Evolutionary conservation across 2,888 invertebrate genomes (phyloP).

Genomic region (Drosophila koepferae): DNA sequence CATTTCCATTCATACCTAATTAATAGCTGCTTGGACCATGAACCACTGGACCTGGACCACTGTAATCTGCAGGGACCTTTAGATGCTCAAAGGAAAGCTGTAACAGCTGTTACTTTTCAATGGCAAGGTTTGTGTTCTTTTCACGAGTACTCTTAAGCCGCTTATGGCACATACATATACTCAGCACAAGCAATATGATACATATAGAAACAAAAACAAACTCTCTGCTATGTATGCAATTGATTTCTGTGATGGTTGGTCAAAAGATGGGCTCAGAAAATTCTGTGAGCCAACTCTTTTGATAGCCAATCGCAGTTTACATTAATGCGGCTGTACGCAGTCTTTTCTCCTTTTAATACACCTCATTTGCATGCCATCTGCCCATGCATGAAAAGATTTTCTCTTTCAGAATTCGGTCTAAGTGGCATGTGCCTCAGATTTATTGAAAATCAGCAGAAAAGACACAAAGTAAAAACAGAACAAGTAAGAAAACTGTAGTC

Average conservation of each 20-base stretch:
- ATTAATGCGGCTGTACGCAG: background rate
- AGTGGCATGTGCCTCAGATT: slow-evolving; percentile 30
- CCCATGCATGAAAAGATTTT: slow-evolving; percentile 30
- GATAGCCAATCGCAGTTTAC: background rate
- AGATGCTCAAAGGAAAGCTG: background rate
- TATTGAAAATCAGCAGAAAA: slow-evolving; percentile 25
- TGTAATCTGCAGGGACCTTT: slow-evolving; percentile 18
- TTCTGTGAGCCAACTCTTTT: slow-evolving; percentile 1
- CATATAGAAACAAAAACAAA: background rate
- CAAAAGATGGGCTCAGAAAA: slow-evolving; percentile 19
- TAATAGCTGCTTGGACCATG: background rate
- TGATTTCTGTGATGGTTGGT: slow-evolving; percentile 1
- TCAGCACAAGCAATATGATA: background rate
- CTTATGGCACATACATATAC: slow-evolving; percentile 26
- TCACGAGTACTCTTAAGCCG: slow-evolving; percentile 29
- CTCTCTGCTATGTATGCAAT: background rate
- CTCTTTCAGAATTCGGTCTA: slow-evolving; percentile 29
- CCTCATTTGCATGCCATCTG: slow-evolving; percentile 36
- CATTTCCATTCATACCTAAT: slow-evolving; percentile 10
- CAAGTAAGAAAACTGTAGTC: too few species aligned
- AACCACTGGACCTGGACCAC: background rate
- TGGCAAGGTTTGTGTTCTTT: slow-evolving; percentile 14
- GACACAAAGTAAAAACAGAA: background rate
- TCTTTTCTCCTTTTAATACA: background rate
- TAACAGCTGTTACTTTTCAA: slow-evolving; percentile 21